These are phyloP conservation scores for Pseudochirops corinnae DNA, from an alignment of 2,797 vertebrate species.

Conservation along the genomic window DNA sequence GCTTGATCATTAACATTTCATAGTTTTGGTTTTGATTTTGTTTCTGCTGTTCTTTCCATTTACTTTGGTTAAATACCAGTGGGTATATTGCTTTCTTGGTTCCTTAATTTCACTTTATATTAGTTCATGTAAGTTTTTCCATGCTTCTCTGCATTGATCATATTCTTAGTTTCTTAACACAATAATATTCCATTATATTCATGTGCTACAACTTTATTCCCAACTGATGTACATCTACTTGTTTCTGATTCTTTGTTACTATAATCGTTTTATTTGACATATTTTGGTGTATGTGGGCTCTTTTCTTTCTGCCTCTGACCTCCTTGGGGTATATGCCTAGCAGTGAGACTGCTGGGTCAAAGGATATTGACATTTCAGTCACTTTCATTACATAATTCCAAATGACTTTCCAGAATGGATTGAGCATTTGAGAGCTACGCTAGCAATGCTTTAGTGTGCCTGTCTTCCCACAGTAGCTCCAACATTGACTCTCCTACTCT, in stretches of 20 bases:
- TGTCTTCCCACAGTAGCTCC: neutral
- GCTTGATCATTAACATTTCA: neutral
- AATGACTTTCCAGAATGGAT: neutral
- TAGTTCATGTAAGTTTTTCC: neutral
- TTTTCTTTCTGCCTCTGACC: neutral
- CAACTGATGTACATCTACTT: neutral
- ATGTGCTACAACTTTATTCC: neutral
- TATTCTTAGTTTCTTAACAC: neutral
- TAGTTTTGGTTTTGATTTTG: neutral
- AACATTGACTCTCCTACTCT: neutral
- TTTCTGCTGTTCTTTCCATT: neutral
- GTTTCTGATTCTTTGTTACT: neutral
- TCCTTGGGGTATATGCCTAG: neutral
- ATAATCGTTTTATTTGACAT: neutral
- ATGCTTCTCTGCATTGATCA: neutral
- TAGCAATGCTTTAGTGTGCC: neutral
- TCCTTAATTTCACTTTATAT: neutral
- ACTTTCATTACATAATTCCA: neutral
- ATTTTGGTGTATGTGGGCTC: neutral
- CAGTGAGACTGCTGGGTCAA: neutral
- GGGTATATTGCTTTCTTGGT: neutral
- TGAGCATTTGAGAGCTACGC: neutral
- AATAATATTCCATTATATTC: neutral
- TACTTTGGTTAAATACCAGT: neutral
- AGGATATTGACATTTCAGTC: neutral